A percentile compares a stretch with the other conserved stretches of the same genome.
These are phyloP conservation scores for Sesamia inferens DNA, from an alignment of 2,888 invertebrate species.

Conservation along the genomic window DNA sequence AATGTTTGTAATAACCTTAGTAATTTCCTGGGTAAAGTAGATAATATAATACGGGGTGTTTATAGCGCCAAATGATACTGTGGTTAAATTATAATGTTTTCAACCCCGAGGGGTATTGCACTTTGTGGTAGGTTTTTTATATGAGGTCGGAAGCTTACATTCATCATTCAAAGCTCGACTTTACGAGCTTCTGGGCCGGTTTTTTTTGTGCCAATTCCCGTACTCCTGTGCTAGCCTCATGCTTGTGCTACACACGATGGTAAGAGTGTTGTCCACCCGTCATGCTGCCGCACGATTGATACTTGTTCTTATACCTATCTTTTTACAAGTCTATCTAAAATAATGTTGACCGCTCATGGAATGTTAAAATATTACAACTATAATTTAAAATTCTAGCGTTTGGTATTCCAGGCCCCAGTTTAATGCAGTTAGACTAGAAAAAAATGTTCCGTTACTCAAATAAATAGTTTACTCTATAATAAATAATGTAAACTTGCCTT, in stretches of 20 bases:
- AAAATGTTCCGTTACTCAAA: background rate
- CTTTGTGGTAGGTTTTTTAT: conserved; percentile 43
- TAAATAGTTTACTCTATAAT: background rate
- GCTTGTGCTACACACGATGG: background rate
- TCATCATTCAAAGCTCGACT: background rate
- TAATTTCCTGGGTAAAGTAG: conserved; percentile 14
- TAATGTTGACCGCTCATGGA: background rate
- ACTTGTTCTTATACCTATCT: background rate
- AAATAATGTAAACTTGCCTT: background rate
- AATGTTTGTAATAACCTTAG: background rate
- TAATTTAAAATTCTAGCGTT: background rate
- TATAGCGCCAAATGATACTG: conserved; percentile 31
- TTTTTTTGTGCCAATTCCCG: background rate
- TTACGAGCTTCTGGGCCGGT: background rate
- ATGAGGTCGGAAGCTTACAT: conserved; percentile 14
- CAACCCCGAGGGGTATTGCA: conserved; percentile 37
- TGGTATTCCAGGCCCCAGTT: background rate
- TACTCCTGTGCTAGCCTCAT: background rate
- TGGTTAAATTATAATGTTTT: conserved; percentile 41
- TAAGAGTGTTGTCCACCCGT: background rate
- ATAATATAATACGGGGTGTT: conserved; percentile 33
- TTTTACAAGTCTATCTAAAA: background rate
- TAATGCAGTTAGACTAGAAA: background rate
- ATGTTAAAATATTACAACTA: background rate
- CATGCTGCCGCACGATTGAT: background rate